These are phyloP conservation scores for Clamator glandarius DNA, from an alignment of 2,797 vertebrate genomes.

Conservation along the genomic window DNA sequence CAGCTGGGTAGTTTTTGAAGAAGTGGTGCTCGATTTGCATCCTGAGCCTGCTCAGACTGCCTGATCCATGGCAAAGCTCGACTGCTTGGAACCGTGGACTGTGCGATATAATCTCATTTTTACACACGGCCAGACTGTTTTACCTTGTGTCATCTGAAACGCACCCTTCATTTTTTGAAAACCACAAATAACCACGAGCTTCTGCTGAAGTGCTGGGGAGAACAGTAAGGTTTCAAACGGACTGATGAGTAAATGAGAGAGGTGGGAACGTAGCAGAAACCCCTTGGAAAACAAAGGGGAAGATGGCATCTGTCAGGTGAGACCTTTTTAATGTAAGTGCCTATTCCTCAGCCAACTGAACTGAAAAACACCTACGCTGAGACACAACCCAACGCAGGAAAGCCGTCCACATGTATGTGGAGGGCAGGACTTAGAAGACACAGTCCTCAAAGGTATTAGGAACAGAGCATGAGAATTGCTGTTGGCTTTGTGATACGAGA, in stretches of 20 bases:
- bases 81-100: neutral
- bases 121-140: slow-evolving; percentile 12
- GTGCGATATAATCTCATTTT: slow-evolving; percentile 51
- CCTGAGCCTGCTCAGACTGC: slow-evolving; percentile 1
- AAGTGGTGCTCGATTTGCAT: slow-evolving; percentile 10
- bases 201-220: neutral
- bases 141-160: neutral
- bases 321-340: neutral
- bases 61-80: slow-evolving; percentile 27
- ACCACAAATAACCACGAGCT: neutral
- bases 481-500: neutral
- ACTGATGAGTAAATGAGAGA: neutral
- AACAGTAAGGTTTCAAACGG: neutral
- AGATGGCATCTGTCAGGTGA: neutral
- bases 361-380: neutral
- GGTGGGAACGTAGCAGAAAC: neutral
- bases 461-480: neutral
- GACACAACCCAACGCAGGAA: neutral
- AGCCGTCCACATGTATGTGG: fast-evolving
- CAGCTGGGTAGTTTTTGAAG: neutral
- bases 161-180: slow-evolving; percentile 27
- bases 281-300: neutral
- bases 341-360: neutral
- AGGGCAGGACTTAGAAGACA: neutral
- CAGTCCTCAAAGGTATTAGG: fast-evolving